Evolutionary conservation across 1,140 invertebrate genomes (phyloP), one percentile per base, ranked within the genome.

Genomic region (Drosophila pectinifera): DNA sequence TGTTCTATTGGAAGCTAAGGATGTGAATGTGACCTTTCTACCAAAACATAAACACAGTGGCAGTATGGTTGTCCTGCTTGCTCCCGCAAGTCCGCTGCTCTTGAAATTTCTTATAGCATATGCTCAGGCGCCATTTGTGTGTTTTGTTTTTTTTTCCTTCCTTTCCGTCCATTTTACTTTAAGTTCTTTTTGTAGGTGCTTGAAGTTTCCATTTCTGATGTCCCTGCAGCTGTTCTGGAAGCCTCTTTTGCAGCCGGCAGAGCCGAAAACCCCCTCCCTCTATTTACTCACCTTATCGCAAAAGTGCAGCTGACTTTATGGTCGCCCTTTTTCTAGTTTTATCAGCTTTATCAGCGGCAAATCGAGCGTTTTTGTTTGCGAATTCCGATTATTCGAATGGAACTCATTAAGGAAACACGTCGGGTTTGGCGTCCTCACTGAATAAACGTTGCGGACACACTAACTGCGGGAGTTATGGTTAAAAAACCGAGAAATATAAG

Each of bases 271-370:
- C 14, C 51, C 42, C 7, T 5, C 26, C 28, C 28, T 22, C 49
- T 85, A 61, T 80, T 86, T 80, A 80, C 83, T 88, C 46, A 88
- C 83, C 84, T 89, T 86, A 86, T 86, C 83, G 84, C 75, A 77
- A 46, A 89, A 89, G 65, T 86, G 79, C 84, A 86, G 79, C 83
- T 86, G 79, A 81, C 83, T 76, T 31, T 39, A n/a, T 46, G 39
- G 62, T 11, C 39, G 48, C 41, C 8, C 43, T 16, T 31, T 16
- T n/a, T 11, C 31, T 34, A 36, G 31, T 56, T 78, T 78, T 64
- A 65, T 58, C 73, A 67, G 54, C 34, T 84, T 39, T 63, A 81
- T 85, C 77, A 85, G 81, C 78, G 65, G 72, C 63, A 70, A 81
- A 70, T 73, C 39, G 68, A 55, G 45, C 54, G 67, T 59, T 59